Evolutionary conservation across 2,797 vertebrate genomes (phyloP).

Genomic region (Squalus acanthias): DNA sequence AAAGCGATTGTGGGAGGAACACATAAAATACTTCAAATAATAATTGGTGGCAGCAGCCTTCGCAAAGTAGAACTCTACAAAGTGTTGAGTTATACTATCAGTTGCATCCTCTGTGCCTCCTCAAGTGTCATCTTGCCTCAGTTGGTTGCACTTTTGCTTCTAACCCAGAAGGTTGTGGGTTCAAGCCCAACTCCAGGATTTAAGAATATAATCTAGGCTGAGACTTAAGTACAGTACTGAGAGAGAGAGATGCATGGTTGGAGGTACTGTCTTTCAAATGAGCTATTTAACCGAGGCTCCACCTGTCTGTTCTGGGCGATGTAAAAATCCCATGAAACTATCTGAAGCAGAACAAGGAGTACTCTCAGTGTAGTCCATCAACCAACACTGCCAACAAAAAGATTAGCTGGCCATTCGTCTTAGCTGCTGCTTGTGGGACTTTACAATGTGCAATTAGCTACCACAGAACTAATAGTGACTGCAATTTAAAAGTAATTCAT

Average conservation of each 20-base stretch:
- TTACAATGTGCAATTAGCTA: neutral
- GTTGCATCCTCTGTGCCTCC: no score
- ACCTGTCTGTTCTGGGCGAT: neutral
- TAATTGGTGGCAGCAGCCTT: neutral
- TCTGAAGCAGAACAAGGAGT: neutral
- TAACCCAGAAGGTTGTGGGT: neutral
- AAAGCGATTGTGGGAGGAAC: neutral
- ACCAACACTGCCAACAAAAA: neutral
- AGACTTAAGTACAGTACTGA: neutral
- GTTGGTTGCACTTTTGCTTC: neutral
- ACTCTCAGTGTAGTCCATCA: neutral
- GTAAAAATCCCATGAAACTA: neutral
- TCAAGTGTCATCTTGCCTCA: neutral
- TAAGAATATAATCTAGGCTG: neutral
- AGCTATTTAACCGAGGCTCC: neutral
- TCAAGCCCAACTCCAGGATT: neutral
- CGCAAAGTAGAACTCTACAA: no score
- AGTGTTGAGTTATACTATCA: neutral
- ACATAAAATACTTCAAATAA: neutral
- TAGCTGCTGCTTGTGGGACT: neutral
- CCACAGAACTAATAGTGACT: neutral
- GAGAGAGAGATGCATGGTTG: neutral
- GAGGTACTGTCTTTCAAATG: neutral
- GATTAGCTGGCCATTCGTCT: neutral
- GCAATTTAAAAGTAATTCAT: neutral